Base-by-base conservation (phyloP, 2,888 invertebrate genomes). In the Macrosiphum euphorbiae region DNA sequence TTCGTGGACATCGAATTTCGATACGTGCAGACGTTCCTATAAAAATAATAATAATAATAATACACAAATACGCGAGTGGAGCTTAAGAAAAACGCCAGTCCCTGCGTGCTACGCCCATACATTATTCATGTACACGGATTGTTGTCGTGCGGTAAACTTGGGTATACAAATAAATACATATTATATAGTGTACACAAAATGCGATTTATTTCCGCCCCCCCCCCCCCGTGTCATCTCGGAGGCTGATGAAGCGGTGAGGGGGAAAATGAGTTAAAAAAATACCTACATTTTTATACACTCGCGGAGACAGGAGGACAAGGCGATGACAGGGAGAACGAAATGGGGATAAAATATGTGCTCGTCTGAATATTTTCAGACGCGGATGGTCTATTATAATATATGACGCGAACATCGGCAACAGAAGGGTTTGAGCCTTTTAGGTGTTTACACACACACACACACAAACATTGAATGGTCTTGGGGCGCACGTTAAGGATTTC, bases 91-190 rank as follows among this genome's bases (percentile, higher is more conserved):
- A 92, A 89, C 55, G 58, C n/a, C 24, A 78, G 47, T 92, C 88
- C 1, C 61, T 35, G 52, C 16, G 26, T 26, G 26, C 10, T 26
- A 26, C 58, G 58, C 35, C 78, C 26, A 92, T 92, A 85, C 90
- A 94, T 94, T 94, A 94, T 94, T 94, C 94, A 94, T 94, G 44
- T 78, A 10, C 35, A 84, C 90, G 94, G 90, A 94, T 94, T 94
- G 26, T 94, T 58, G 85, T 90, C 44, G 44, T n/a, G 84, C 11
- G 24, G 84, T 52, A 26, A 44, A 61, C 47, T 8, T 20, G 50
- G 5, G 16, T 78, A 61, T 85, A 87, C 58, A 91, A 44, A 88
- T 41, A 61, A n/a, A 90, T 90, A 50, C 41, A 41, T 58, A 55
- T 88, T 88, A 35, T 55, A 88, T 13, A 58, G 26, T 41, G 52